phyloP scores from a whole-genome alignment of 2,113 vertebrate genomes.

The Ancistrus triradiatus region DNA sequence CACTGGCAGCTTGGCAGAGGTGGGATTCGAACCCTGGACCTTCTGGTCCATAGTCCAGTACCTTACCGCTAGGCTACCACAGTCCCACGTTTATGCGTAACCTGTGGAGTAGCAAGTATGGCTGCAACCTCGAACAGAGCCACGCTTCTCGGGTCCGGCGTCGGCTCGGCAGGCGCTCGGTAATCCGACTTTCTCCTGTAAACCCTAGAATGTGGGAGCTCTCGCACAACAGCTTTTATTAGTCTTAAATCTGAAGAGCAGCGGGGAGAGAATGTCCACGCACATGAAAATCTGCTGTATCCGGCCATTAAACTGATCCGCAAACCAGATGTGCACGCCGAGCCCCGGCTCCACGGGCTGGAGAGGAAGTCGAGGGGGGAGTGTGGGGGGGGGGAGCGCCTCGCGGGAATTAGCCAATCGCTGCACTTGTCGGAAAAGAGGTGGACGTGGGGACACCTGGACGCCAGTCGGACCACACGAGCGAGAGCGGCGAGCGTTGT shows the following conservation, averaged over 20 bases:
- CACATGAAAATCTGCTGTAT: conserved; percentile 63
- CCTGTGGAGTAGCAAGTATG: too few relatives aligned
- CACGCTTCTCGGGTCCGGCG: background rate
- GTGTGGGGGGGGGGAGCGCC: background rate
- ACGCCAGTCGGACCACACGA: background rate
- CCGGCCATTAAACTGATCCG: conserved; percentile 66
- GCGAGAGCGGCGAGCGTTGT: too few relatives aligned
- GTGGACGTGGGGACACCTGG: conserved; percentile 22
- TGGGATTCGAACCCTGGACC: too few relatives aligned
- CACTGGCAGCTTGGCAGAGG: too few relatives aligned
- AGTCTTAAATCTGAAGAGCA: conserved; percentile 54
- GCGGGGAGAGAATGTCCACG: conserved; percentile 56
- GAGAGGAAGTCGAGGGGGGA: conserved; percentile 24
- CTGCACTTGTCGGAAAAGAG: conserved; percentile 1
- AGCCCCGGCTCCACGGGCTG: conserved; percentile 21
- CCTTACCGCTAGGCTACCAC: too few relatives aligned
- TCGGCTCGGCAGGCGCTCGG: conserved; percentile 9
- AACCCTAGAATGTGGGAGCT: conserved; percentile 28
- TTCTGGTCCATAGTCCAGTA: too few relatives aligned
- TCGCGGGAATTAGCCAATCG: conserved; percentile 2
- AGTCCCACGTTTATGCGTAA: too few relatives aligned
- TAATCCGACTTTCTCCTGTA: background rate
- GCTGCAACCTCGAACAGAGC: background rate
- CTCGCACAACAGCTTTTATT: conserved; percentile 54
- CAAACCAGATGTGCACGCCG: conserved; percentile 65